phyloP scores from a whole-genome alignment of 2,797 vertebrate species.

The Sebastes hubbsi region DNA sequence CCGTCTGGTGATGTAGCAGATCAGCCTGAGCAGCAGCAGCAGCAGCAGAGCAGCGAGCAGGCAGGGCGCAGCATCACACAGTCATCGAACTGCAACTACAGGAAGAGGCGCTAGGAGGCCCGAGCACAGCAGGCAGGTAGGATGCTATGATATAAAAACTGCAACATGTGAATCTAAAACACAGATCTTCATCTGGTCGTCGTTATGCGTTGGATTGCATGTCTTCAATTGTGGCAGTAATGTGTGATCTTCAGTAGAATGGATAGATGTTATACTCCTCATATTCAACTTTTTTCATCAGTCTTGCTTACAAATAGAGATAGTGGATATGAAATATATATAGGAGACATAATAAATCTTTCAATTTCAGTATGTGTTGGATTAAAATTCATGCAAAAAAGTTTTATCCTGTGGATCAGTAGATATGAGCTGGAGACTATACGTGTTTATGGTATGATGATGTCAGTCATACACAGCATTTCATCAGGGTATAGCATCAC shows the following conservation, averaged over 20 bases:
- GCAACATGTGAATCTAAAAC: conserved; percentile 45
- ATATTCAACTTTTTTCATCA: conserved; percentile 47
- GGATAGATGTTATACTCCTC: not conserved
- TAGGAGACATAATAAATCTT: not conserved
- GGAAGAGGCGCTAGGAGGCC: conserved; percentile 65
- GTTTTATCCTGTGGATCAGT: conserved; percentile 19
- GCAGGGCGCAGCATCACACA: conserved; percentile 58
- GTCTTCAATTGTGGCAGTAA: not conserved
- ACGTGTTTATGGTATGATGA: conserved; percentile 8
- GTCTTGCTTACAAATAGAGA: not conserved
- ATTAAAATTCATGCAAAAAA: conserved; percentile 11
- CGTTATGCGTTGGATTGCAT: not conserved
- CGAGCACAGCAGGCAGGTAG: conserved; percentile 62
- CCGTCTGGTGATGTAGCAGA: conserved; percentile 53
- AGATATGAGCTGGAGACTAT: not conserved
- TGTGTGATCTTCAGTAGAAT: not conserved
- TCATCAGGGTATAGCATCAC: not conserved
- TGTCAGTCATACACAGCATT: not conserved
- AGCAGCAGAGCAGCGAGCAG: conserved; percentile 54
- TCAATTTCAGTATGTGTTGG: not conserved
- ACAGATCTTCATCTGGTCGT: not conserved
- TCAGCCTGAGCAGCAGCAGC: conserved; percentile 50
- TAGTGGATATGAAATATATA: not conserved
- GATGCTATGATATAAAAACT: conserved; percentile 58
- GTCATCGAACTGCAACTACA: conserved; percentile 49